Evolutionary conservation across 2,113 vertebrate species (phyloP), one percentile per base, ranked within the genome.

Genomic region (Hydrochoerus hydrochaeris): DNA sequence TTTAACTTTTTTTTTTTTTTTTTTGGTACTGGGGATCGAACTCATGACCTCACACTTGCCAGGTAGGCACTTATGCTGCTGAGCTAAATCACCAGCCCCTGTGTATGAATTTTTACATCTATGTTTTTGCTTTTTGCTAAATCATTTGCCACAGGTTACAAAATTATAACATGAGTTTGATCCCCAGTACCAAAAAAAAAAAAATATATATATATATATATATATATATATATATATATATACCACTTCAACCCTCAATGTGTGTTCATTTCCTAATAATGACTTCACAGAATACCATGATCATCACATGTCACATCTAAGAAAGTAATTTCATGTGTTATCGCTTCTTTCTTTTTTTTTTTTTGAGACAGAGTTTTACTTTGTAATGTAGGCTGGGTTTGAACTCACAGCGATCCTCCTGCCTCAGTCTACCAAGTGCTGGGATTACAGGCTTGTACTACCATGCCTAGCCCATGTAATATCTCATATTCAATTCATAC

Each of bases 231-330:
- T n/a, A n/a, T n/a, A n/a, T n/a, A n/a, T n/a, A n/a, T n/a, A n/a
- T 52, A 52, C 2, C 19, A 94, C 19, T 94, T 90, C n/a, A 30
- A 24, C n/a, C 71, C 46, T 83, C 62, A 92, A 54, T 65, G 88
- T 44, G 41, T 80, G 32, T 95, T 83, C 86, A 78, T 49, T 91
- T 88, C 41, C 35, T 86, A 52, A 54, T 17, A 44, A 38, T 92
- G n/a, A 67, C n/a, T 88, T 91, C 32, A 69, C 54, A 96, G 49
- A 82, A 54, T 57, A 60, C 52, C 30, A 88, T 85, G 69, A 75
- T 44, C 38, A 44, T 73, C 71, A 26, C 38, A 13, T 84, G 46
- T 57, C 60, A 77, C n/a, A 86, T 38, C 38, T 78, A 86, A 84
- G 80, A 93, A 95, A 93, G 92, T 58, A 44, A 88, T 88, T 85